phyloP scores from a whole-genome alignment of 1,140 invertebrate species.

The Plectrocnemia conspersa region DNA sequence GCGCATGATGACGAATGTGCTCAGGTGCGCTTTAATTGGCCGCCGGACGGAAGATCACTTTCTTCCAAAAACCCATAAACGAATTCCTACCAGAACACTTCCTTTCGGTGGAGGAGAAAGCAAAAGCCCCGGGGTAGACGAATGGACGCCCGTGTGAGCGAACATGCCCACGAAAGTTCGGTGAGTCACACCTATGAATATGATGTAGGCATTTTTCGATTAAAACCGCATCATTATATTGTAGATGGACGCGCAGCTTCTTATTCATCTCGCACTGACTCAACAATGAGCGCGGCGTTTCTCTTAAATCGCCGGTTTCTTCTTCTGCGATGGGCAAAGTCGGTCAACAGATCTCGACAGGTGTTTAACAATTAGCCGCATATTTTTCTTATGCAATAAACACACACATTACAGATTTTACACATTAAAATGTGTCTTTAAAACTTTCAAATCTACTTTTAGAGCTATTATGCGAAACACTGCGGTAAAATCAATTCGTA shows the following conservation, averaged over 20 bases:
- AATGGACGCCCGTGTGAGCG: no score
- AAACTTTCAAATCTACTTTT: no score
- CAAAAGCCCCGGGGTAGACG: no score
- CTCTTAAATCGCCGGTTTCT: slow-evolving; percentile 6
- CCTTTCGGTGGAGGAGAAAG: no score
- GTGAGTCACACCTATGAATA: no score
- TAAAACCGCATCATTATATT: slow-evolving; percentile 1
- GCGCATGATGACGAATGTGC: neutral
- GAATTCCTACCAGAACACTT: no score
- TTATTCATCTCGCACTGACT: neutral
- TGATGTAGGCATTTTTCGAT: no score
- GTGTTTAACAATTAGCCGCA: neutral
- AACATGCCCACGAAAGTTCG: no score
- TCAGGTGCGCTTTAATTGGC: slow-evolving; percentile 16
- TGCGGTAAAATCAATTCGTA: no score
- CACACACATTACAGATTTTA: no score
- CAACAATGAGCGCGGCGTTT: slow-evolving; percentile 1
- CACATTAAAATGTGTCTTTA: no score
- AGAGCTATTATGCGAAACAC: no score
- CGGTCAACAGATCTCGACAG: slow-evolving; percentile 16
- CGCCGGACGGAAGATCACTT: neutral
- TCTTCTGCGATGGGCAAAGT: slow-evolving; percentile 2
- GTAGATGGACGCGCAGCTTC: neutral
- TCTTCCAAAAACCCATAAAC: neutral
- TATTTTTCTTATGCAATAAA: slow-evolving; percentile 2